Conservation (phyloP, 2,888 invertebrate species). For the Drosophila siamana region DNA sequence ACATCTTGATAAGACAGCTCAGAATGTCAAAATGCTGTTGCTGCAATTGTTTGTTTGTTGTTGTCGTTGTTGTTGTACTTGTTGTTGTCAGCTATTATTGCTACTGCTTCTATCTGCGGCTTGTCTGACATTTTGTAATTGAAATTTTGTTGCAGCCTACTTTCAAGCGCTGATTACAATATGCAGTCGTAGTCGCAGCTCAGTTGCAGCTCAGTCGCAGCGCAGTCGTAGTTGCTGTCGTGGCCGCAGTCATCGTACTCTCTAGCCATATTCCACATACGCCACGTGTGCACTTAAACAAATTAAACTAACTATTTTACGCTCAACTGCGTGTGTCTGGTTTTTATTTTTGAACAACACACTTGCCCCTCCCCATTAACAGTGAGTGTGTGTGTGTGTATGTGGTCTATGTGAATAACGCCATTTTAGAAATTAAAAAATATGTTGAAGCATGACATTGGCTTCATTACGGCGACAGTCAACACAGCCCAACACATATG, state of each 20-base stretch:
- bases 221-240: conserved; percentile 8
- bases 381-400: neutral
- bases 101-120: conserved; percentile 61
- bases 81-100: conserved; percentile 30
- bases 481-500: conserved; percentile 26
- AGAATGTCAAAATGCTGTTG: conserved; percentile 50
- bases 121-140: conserved; percentile 73
- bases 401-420: conserved; percentile 24
- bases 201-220: neutral
- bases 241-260: conserved; percentile 18
- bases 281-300: conserved; percentile 70
- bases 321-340: conserved; percentile 45
- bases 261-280: conserved; percentile 49
- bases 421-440: conserved; percentile 74
- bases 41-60: conserved; percentile 21
- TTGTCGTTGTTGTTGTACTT: conserved; percentile 16
- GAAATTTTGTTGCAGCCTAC: conserved; percentile 71
- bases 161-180: conserved; percentile 30
- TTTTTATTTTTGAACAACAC: conserved; percentile 17
- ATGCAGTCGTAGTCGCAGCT: conserved; percentile 19
- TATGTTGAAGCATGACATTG: conserved; percentile 67
- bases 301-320: conserved; percentile 70
- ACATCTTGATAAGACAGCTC: conserved; percentile 60
- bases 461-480: conserved; percentile 55
- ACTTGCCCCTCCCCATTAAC: neutral